A percentile compares a stretch with the other conserved stretches of the same genome.
Conservation (phyloP, 2,797 vertebrate genomes). For the Pteronotus mesoamericanus region DNA sequence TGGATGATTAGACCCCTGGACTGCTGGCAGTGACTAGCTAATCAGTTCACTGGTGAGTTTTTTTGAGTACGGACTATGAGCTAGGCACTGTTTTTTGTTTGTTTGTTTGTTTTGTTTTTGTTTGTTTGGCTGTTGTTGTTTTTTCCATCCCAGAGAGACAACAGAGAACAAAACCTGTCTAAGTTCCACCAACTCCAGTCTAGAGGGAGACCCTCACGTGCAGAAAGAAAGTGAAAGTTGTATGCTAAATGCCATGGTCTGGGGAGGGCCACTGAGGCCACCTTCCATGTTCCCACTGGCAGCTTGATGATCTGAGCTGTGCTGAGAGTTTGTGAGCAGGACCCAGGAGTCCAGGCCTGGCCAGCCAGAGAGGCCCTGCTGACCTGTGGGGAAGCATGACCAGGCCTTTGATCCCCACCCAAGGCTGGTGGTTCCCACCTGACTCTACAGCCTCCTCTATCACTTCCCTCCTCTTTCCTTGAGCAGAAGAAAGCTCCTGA, state of each 20-base stretch:
- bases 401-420: no score
- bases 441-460: neutral
- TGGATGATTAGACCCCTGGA: neutral
- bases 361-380: neutral
- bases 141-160: neutral
- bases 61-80: neutral
- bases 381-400: neutral
- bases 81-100: neutral
- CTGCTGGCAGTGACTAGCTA: neutral
- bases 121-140: no score
- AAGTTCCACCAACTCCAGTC: neutral
- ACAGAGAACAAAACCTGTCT: neutral
- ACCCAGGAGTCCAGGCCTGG: neutral
- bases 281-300: neutral
- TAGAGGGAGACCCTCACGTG: accelerated
- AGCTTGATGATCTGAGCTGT: neutral
- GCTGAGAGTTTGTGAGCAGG: neutral
- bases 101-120: neutral
- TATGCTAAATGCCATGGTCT: accelerated
- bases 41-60: neutral
- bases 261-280: no score
- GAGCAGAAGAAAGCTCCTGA: neutral
- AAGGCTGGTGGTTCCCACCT: neutral
- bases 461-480: neutral
- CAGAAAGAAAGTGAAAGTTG: neutral